These are phyloP conservation scores for Omphaloscelis lunosa DNA, from an alignment of 2,888 invertebrate genomes.

Conservation along the genomic window DNA sequence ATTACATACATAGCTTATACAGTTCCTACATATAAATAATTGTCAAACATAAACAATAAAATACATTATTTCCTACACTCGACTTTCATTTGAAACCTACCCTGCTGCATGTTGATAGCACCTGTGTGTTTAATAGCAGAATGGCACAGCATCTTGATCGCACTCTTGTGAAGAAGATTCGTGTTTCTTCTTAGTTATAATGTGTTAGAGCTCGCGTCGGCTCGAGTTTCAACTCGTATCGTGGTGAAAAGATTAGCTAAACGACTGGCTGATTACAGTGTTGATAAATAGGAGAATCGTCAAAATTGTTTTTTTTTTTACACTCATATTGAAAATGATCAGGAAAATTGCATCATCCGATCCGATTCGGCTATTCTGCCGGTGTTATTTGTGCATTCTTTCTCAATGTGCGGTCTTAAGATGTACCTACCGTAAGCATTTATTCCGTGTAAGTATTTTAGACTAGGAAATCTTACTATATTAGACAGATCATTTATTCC, in stretches of 20 bases:
- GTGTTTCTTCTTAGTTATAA: slow-evolving; percentile 45
- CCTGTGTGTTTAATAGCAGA: slow-evolving; percentile 49
- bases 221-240: not conserved
- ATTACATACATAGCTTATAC: slow-evolving; percentile 21
- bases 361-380: too few species aligned
- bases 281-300: not conserved
- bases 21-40: slow-evolving; percentile 36
- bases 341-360: not conserved
- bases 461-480: not conserved
- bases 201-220: not conserved
- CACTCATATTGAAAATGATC: not conserved
- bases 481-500: not conserved
- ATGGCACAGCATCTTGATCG: slow-evolving; percentile 52
- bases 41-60: slow-evolving; percentile 65
- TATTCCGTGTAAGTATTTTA: not conserved
- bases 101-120: slow-evolving; percentile 54
- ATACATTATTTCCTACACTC: slow-evolving; percentile 58
- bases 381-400: not conserved
- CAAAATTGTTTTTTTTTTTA: not conserved
- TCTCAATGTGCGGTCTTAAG: not conserved
- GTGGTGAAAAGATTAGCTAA: not conserved
- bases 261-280: not conserved
- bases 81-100: slow-evolving; percentile 66
- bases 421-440: not conserved
- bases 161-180: slow-evolving; percentile 40